Evolutionary conservation across 2,888 invertebrate species (phyloP), one percentile per base, ranked within the genome.

Genomic region (Dyspetes luteomarginatus): DNA sequence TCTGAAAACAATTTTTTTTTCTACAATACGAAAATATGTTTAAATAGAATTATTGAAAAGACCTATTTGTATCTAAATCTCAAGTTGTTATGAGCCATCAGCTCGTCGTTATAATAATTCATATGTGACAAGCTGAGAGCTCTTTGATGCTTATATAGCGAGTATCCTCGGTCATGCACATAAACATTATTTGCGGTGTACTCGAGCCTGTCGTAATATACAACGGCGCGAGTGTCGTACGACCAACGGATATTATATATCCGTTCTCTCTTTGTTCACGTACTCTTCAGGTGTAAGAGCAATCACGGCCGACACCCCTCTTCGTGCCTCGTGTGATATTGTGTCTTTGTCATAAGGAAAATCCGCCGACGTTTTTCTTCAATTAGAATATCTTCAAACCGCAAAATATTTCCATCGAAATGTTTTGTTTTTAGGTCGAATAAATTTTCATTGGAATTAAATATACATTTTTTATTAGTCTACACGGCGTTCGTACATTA

Each of bases 171-270:
- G 17, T 52, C 68, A 48, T 69, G 78, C 74, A 28, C 41, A 55
- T 50, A 69, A 76, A 64, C 41, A 78, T 78, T 78, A 69, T 78
- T 78, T 78, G 78, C 62, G 64, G 56, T 74, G 52, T 68, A 74
- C 36, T 62, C 62, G 17, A 73, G 55, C 73, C 15, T 67, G 17
- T 9, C 26, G 22, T 26, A 41, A 65, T 48, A 17, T 45, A 48
- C 52, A 24, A 30, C 36, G 56, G 17, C 26, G 56, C 12, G 64
- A 71, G 58, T 58, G 58, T 36, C 26, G 24, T 41, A 41, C 17
- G 28, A n/a, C n/a, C n/a, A n/a, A n/a, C n/a, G n/a, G n/a, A n/a
- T n/a, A n/a, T n/a, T n/a, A n/a, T n/a, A n/a, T 17, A 17, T 48
- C 17, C 5, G 4, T 28, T 24, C 60, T 52, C 30, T n/a, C 17